phyloP scores from a whole-genome alignment of 2,888 invertebrate genomes.

The Sylvicola cinctus region DNA sequence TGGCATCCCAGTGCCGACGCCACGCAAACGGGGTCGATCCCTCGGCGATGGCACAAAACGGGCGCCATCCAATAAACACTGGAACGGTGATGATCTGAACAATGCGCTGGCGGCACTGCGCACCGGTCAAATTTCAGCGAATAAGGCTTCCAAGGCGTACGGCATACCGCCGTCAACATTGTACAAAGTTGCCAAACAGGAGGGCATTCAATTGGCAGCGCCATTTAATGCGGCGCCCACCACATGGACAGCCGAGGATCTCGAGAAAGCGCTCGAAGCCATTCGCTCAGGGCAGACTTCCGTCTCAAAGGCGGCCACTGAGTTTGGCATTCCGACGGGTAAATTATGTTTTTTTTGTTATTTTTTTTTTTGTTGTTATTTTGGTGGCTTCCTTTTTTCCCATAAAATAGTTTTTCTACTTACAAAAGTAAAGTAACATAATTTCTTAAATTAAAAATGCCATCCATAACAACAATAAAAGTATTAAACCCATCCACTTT shows the following conservation, averaged over 20 bases:
- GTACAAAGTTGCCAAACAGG: slow-evolving; percentile 77
- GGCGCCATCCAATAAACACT: slow-evolving; percentile 67
- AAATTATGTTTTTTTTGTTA: slow-evolving; percentile 9
- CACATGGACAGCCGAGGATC: slow-evolving; percentile 67
- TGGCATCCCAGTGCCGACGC: slow-evolving; percentile 76
- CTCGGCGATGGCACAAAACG: slow-evolving; percentile 82
- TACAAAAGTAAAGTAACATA: too few species aligned
- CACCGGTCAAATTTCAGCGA: slow-evolving; percentile 71
- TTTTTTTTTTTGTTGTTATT: too few species aligned
- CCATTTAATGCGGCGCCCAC: slow-evolving; percentile 84
- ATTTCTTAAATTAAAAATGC: too few species aligned
- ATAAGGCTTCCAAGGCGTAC: slow-evolving; percentile 79
- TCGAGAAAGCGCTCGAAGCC: slow-evolving; percentile 59
- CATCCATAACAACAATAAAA: too few species aligned
- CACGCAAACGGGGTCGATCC: slow-evolving; percentile 79
- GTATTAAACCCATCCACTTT: too few species aligned
- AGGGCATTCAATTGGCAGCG: slow-evolving; percentile 71
- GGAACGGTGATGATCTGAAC: slow-evolving; percentile 69
- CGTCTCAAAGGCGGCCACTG: slow-evolving; percentile 68
- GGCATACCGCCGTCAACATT: slow-evolving; percentile 80
- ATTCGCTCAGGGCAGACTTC: slow-evolving; percentile 63
- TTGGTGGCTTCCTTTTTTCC: too few species aligned
- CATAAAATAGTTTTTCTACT: too few species aligned
- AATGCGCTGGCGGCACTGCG: slow-evolving; percentile 63
- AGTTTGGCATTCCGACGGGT: slow-evolving; percentile 74